Percentiles rank a stretch among this genome's conserved stretches.
phyloP scores from a whole-genome alignment of 1,140 invertebrate genomes.

The Bombus impatiens region DNA sequence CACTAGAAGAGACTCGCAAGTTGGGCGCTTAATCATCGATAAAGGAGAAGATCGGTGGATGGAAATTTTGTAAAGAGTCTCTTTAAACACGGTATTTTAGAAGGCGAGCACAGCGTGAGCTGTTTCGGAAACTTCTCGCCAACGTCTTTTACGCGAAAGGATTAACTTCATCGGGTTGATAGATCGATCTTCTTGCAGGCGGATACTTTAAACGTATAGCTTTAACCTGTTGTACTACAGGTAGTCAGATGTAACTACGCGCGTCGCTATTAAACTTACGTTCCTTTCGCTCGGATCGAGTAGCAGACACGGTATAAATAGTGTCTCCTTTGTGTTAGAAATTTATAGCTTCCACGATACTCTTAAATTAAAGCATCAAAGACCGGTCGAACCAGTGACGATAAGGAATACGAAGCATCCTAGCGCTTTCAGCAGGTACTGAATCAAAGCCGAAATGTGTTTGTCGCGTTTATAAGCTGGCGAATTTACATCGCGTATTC shows the following conservation, averaged over 20 bases:
- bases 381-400: neutral
- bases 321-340: neutral
- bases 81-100: neutral
- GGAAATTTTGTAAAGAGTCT: neutral
- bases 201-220: neutral
- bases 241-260: neutral
- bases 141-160: neutral
- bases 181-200: neutral
- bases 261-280: neutral
- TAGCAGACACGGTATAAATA: conserved; percentile 4
- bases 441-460: neutral
- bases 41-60: no score
- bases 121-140: neutral
- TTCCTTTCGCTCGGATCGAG: neutral
- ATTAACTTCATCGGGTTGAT: neutral
- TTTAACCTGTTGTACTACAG: neutral
- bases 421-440: neutral
- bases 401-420: neutral
- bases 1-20: neutral
- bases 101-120: no score
- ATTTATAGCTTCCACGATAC: neutral
- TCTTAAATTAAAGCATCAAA: conserved; percentile 3
- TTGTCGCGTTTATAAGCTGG: neutral
- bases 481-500: neutral
- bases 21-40: neutral